Conservation (phyloP, 1,140 invertebrate species). For the Drosophila melanogaster region Release_6_plus_ISO1_MT NC_004354.4:8163501-8164000, state of each 20-base stretch:
- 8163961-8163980: constrained; percentile 29
- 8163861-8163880: constrained; percentile 26
- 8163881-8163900: not conserved
- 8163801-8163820: not conserved
- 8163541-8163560: constrained; percentile 78
- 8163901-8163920: not conserved
- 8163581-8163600: not conserved
- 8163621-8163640: no score
- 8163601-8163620: no score
- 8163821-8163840: not conserved
- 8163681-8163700: no score
- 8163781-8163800: constrained; percentile 56
- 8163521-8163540: constrained; percentile 24
- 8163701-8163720: not conserved
- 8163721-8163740: not conserved
- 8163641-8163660: no score
- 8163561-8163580: constrained; percentile 60
- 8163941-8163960: not conserved
- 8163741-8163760: constrained; percentile 42
- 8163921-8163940: not conserved
- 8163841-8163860: not conserved
- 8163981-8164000: constrained; percentile 32
- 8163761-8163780: constrained; percentile 26
- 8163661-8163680: no score
- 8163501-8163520: constrained; percentile 26